Evolutionary conservation across 2,113 vertebrate species (phyloP), one percentile per base, ranked within the genome.

Genomic region (Myrmecophaga tridactyla): DNA sequence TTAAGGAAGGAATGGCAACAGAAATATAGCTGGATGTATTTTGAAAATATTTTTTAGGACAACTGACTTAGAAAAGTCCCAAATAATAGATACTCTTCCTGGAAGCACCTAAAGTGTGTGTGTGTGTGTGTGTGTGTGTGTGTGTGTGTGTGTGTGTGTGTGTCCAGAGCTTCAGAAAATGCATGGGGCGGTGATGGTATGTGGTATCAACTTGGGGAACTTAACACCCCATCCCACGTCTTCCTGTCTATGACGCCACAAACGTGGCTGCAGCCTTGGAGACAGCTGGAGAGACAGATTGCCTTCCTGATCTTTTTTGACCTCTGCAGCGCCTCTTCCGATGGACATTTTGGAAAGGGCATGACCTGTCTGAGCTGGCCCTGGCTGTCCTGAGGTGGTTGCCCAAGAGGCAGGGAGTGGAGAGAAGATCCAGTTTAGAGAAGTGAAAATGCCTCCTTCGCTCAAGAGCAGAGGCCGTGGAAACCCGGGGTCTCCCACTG

Each of bases 81-180:
- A 92, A 78, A 85, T 85, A 78, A 34, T 77, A 95, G 90, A 23
- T 58, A 69, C 29, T 86, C 27, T 92, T 85, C 46, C 58, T 46
- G 36, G 63, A 96, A 96, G 81, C 77, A 94, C 72, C 67, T 88
- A 94, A 67, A 14, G 67, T 6, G 67, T 87, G 20, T 80, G 53
- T 31, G 13, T 17, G 25, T 92, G 53, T 6, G 77, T 87, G 29
- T 69, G 20, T 43, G 12, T 48, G 29, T 46, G 27, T 31, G 13
- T 17, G 25, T 92, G 53, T 6, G 77, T 87, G 29, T 69, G 20
- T 43, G 12, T 48, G 29, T 46, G 27, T 83, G 51, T 94, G 73
- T 31, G 31, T 86, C 65, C 86, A 95, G 80, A 75, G 29, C 62
- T 46, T 80, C 34, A 92, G 86, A 56, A 92, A 84, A 62, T 25